Evolutionary conservation across 2,888 invertebrate species (phyloP).

Genomic region (Hydrotaea diabolus): DNA sequence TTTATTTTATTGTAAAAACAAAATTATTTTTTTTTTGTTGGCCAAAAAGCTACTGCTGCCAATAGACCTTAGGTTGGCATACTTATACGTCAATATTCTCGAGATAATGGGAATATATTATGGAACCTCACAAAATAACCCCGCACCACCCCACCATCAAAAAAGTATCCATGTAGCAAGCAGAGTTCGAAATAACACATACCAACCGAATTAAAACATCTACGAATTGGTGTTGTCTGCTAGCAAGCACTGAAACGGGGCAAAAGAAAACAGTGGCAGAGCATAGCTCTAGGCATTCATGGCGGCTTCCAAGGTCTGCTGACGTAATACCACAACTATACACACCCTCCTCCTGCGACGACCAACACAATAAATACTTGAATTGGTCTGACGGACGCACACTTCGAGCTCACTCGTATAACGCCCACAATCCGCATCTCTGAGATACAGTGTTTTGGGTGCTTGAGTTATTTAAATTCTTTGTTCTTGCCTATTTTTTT

Average conservation of each 20-base stretch:
- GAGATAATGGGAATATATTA: too few relatives aligned
- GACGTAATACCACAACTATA: constrained; percentile 32
- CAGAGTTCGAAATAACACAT: background rate
- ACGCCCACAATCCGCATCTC: background rate
- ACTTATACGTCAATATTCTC: too few relatives aligned
- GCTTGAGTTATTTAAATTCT: background rate
- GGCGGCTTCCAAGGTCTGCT: constrained; percentile 30
- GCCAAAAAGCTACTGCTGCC: background rate
- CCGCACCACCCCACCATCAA: too few relatives aligned
- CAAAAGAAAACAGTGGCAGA: background rate
- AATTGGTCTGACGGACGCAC: background rate
- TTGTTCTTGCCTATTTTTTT: background rate
- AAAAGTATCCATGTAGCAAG: background rate
- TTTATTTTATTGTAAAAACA: too few relatives aligned
- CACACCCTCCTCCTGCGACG: background rate
- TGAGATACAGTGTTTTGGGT: background rate
- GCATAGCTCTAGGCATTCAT: constrained; percentile 3
- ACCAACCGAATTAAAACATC: background rate
- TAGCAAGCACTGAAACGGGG: constrained; percentile 1
- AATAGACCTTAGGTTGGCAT: too few relatives aligned
- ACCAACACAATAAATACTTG: too few relatives aligned
- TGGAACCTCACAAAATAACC: too few relatives aligned
- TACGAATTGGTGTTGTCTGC: background rate
- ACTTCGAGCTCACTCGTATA: background rate
- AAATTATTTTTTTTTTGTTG: background rate